Base-by-base conservation (phyloP, 2,888 invertebrate genomes). In the Sesia apiformis region DNA sequence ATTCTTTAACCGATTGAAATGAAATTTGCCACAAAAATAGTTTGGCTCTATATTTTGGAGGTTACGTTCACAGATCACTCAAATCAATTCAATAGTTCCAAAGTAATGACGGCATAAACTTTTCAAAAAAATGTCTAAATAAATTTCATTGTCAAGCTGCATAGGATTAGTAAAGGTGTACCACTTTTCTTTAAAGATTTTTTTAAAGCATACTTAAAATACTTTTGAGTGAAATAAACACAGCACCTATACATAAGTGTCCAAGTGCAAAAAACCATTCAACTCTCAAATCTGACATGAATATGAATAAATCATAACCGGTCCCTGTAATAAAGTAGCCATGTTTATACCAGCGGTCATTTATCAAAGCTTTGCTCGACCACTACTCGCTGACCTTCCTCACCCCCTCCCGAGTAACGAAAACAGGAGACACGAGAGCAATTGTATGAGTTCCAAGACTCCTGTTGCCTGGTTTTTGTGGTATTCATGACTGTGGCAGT, bases 251-350 rank as follows among this genome's bases (percentile, higher is more conserved):
- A 23, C 23, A 23, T 23, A 23, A 46, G 46, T 46, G 46, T n/a
- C 46, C 46, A 23, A 8, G 8, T 23, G 46, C 46, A 46, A 46
- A n/a, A 46, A 46, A 46, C 46, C 50, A 5, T 39, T 50, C 39
- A 50, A 38, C 76, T 76, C 69, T 81, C 78, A 81, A 81, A 81
- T 76, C 81, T 76, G 82, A 81, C 84, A 84, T 75, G 75, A 74
- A 72, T 74, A 81, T 85, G 82, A 86, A 87, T 88, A 88, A 88
- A 88, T 88, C 87, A 87, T 84, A 80, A 76, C 77, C 73, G 72
- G 78, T 75, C 75, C 70, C 74, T 79, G 81, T 85, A 86, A 87
- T 87, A 87, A 87, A 87, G 87, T 86, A 83, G 85, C 84, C 75
- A 76, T 84, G 84, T 84, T 84, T 85, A 84, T 85, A 80, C 80